phyloP scores from a whole-genome alignment of 2,888 invertebrate species.

The Hyposoter didymator region DNA sequence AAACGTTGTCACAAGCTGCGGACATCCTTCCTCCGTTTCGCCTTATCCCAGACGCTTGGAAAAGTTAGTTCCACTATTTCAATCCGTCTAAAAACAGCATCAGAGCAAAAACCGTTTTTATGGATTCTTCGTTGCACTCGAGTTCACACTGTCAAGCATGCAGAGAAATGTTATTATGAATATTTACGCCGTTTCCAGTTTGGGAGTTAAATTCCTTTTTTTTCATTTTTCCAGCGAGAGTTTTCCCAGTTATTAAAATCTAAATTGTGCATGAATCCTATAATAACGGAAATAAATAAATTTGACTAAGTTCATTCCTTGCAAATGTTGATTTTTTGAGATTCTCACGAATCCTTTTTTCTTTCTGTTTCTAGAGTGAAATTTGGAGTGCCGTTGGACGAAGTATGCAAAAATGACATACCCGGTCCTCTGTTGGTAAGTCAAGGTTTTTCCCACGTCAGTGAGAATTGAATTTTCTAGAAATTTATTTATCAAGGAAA shows the following conservation, averaged over 20 bases:
- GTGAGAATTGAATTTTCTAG: background rate
- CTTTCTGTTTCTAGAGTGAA: constrained; percentile 89
- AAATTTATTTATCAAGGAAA: too few relatives aligned
- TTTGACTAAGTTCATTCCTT: background rate
- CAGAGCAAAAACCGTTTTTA: background rate
- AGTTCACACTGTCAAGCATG: background rate
- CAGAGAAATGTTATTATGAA: background rate
- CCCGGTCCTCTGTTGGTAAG: constrained; percentile 95
- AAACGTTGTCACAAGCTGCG: constrained; percentile 96
- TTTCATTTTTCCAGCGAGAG: background rate
- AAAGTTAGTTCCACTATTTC: constrained; percentile 84
- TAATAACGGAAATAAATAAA: background rate
- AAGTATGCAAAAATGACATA: constrained; percentile 98
- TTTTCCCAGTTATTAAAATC: background rate
- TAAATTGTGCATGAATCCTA: background rate
- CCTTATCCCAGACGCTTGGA: constrained; percentile 94
- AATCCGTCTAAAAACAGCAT: background rate
- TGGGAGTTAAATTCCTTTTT: background rate
- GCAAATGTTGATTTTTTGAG: background rate
- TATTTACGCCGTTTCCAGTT: background rate
- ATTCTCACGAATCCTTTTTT: background rate
- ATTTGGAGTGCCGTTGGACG: constrained; percentile 95
- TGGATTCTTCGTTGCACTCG: background rate
- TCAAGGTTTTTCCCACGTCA: constrained; percentile 69
- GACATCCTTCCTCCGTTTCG: constrained; percentile 90